Base-by-base conservation (phyloP, 2,888 invertebrate species). In the Eugnorisma glareosa region DNA sequence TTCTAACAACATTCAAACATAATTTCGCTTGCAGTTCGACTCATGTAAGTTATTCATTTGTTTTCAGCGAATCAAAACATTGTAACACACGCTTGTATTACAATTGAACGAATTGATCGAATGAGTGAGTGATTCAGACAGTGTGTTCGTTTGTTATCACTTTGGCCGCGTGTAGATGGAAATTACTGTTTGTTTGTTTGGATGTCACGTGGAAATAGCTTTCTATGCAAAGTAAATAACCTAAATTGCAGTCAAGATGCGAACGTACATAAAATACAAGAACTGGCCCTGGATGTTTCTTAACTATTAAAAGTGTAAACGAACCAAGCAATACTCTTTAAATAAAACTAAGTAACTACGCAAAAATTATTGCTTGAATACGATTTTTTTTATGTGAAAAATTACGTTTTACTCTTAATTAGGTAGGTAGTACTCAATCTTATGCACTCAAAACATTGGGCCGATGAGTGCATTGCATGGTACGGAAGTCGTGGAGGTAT, bases 41-140 rank as follows among this genome's bases (percentile, higher is more conserved):
- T n/a, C 31, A 45, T 45, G 43, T 24, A 43, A 57, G 64, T 67
- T 69, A 51, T 67, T 18, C 24, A n/a, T 59, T 54, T 73, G 74
- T 69, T n/a, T n/a, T 18, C 4, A 69, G 24, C 61, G 43, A 78
- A 82, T 84, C 86, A 64, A 75, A 86, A 82, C 74, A 73, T 11
- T 48, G 64, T 24, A n/a, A n/a, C 1, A 11, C 48, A 40, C 63
- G 37, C 15, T 64, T 64, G 40, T 64, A 37, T 48, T 48, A 40
- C 82, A 40, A 73, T 73, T 67, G 57, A 57, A 73, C 72, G 43
- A 40, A 73, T 70, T 66, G 48, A 57, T 67, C 72, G 43, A 57
- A 54, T 67, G 37, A 63, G 48, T 69, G 28, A 59, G 64, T 82
- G 64, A 85, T 75, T 74, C 35, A 72, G 18, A 54, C 73, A 43